These are phyloP conservation scores for Bryconaethiops microstoma DNA, from an alignment of 2,797 vertebrate species.

Conservation along the genomic window DNA sequence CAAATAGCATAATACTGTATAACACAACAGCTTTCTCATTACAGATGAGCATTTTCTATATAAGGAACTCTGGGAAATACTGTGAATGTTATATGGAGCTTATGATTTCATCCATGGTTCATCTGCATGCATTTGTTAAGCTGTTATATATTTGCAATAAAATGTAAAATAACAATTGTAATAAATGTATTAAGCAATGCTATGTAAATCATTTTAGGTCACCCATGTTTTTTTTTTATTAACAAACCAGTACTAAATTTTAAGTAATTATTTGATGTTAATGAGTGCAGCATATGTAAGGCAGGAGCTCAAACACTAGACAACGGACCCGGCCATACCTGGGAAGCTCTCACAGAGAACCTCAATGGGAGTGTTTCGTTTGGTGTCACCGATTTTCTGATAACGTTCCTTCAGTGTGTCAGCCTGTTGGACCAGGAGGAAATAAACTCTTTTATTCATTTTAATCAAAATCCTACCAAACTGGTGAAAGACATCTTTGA, in stretches of 20 bases:
- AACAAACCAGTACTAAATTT: not conserved
- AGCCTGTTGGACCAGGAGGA: slow-evolving; percentile 75
- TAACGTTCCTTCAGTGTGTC: slow-evolving; percentile 98
- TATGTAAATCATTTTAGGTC: no score
- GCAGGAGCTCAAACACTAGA: not conserved
- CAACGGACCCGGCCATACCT: slow-evolving; percentile 74
- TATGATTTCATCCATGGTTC: not conserved
- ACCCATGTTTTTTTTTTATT: not conserved
- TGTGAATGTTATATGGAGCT: not conserved
- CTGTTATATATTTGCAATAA: not conserved
- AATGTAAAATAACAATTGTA: not conserved
- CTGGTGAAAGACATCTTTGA: not conserved
- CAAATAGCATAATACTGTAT: no score
- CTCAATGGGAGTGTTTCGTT: slow-evolving; percentile 96
- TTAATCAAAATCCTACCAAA: not conserved
- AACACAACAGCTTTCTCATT: no score
- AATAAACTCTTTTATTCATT: slow-evolving; percentile 9
- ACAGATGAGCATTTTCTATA: no score
- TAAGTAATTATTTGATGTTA: no score
- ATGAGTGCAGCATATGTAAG: not conserved
- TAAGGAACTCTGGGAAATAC: not conserved
- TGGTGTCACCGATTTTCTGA: slow-evolving; percentile 99
- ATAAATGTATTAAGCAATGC: no score
- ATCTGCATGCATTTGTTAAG: not conserved
- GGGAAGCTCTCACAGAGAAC: slow-evolving; percentile 98